These are phyloP conservation scores for Pachypanchax playfairii DNA, from an alignment of 2,113 vertebrate species.

Conservation along the genomic window DNA sequence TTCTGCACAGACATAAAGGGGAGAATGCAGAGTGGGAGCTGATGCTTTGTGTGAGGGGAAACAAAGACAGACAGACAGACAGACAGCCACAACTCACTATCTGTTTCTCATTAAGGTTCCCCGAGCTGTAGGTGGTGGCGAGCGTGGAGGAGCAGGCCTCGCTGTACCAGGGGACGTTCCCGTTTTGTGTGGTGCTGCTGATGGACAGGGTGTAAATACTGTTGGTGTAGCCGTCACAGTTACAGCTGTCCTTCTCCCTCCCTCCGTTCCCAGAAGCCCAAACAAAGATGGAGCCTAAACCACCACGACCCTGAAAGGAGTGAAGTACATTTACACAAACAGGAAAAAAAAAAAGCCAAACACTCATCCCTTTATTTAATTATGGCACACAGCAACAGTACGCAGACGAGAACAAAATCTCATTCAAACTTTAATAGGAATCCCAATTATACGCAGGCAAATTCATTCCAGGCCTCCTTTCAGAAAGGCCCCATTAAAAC, in stretches of 20 bases:
- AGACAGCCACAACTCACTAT: conserved; percentile 91
- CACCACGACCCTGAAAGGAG: conserved; percentile 88
- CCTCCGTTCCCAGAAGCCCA: conserved; percentile 99
- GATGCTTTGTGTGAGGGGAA: neutral
- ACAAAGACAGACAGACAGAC: conserved; percentile 73
- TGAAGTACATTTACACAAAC: conserved; percentile 60
- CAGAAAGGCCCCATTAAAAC: conserved; percentile 44
- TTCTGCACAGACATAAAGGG: neutral
- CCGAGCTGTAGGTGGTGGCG: conserved; percentile 97
- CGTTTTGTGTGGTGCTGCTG: conserved; percentile 95
- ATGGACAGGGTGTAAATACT: conserved; percentile 99
- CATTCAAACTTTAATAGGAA: conserved; percentile 47
- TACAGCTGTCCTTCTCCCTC: conserved; percentile 95
- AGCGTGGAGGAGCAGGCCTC: conserved; percentile 99
- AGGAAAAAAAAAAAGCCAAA: neutral
- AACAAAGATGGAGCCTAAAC: conserved; percentile 96
- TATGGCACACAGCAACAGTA: conserved; percentile 7
- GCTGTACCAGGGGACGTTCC: conserved; percentile 98
- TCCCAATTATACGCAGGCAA: conserved; percentile 37
- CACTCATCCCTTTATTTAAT: conserved; percentile 21
- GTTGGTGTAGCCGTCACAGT: conserved; percentile 99
- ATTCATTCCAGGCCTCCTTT: conserved; percentile 46
- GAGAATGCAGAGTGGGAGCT: neutral
- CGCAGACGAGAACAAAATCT: conserved; percentile 31
- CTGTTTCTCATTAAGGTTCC: conserved; percentile 94